Percentiles rank a stretch among this genome's conserved stretches.
Conservation (phyloP, 2,797 vertebrate genomes). For the Mormyrus hasselquistii region DNA sequence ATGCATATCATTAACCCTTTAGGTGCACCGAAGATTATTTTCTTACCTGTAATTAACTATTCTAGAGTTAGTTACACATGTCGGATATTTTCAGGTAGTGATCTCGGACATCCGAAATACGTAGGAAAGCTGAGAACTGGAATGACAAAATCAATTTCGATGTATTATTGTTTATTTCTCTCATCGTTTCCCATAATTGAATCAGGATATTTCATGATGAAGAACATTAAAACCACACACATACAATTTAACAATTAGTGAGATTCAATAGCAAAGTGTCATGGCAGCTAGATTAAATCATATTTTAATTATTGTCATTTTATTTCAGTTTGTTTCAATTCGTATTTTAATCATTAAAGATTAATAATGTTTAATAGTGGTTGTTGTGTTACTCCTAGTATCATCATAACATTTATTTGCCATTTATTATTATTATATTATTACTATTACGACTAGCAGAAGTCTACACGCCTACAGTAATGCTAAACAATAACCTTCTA, state of each 20-base stretch:
- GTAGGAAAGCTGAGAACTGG: constrained; percentile 28
- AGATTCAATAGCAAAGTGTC: neutral
- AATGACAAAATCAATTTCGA: constrained; percentile 46
- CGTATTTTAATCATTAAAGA: neutral
- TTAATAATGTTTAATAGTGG: neutral
- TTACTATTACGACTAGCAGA: neutral
- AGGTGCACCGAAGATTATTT: constrained; percentile 63
- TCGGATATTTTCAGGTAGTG: constrained; percentile 54
- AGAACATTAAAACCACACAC: neutral
- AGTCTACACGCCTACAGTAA: neutral
- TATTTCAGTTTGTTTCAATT: neutral
- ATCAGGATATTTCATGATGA: constrained; percentile 22
- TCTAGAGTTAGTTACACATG: constrained; percentile 64
- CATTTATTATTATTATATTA: constrained; percentile 5
- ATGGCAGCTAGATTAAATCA: neutral
- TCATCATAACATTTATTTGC: neutral
- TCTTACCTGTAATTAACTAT: constrained; percentile 66
- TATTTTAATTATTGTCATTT: neutral
- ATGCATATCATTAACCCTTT: constrained; percentile 66
- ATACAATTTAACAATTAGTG: neutral
- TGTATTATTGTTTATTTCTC: constrained; percentile 47
- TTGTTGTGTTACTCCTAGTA: neutral
- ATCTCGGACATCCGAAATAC: constrained; percentile 41
- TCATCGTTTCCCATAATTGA: constrained; percentile 52
- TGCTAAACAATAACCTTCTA: neutral